A percentile compares a stretch with the other conserved stretches of the same genome.
Conservation (phyloP, 2,797 vertebrate species). For the Spatula versicolor region DNA sequence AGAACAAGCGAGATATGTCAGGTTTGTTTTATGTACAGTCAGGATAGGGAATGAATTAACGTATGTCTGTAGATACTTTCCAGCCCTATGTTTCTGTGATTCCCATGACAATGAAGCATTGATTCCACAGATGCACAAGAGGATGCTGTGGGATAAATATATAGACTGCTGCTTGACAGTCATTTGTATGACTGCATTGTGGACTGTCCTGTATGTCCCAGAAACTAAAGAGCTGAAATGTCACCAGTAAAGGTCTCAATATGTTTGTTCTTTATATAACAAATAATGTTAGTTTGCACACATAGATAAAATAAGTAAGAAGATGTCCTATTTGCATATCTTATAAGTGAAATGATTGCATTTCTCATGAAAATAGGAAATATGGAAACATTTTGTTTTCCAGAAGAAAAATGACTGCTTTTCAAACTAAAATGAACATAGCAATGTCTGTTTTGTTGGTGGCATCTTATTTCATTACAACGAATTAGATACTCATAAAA, state of each 20-base stretch:
- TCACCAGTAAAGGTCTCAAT: not conserved
- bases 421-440: slow-evolving; percentile 26
- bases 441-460: not conserved
- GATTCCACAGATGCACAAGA: slow-evolving; percentile 27
- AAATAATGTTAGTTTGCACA: not conserved
- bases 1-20: slow-evolving; percentile 51
- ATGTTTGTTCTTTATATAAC: not conserved
- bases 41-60: slow-evolving; percentile 37
- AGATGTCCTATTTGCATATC: not conserved
- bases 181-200: not conserved
- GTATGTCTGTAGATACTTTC: slow-evolving; percentile 29
- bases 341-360: not conserved
- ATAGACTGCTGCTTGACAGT: not conserved
- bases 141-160: not conserved
- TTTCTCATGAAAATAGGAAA: not conserved
- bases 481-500: slow-evolving; percentile 1
- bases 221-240: not conserved
- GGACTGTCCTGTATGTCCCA: not conserved
- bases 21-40: slow-evolving; percentile 33
- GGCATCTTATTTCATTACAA: not conserved
- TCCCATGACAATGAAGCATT: slow-evolving; percentile 34
- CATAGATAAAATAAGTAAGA: not conserved
- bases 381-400: not conserved
- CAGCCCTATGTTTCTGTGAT: slow-evolving; percentile 14
- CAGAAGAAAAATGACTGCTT: not conserved